phyloP scores from a whole-genome alignment of 2,113 vertebrate species.

The Pseudonaja textilis region DNA sequence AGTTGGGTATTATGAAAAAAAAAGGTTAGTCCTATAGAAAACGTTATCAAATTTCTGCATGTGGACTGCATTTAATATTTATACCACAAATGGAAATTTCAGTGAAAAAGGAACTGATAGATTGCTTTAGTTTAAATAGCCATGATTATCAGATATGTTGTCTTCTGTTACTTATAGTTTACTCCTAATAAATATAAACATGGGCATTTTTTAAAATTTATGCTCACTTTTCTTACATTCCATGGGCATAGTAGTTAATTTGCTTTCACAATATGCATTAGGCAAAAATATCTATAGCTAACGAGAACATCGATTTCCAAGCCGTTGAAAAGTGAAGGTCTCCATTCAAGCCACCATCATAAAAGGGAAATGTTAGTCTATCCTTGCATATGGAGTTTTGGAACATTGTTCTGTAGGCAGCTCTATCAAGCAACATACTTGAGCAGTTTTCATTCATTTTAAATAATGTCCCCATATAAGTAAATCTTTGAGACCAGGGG shows the following conservation, averaged over 20 bases:
- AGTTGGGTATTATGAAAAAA: background rate
- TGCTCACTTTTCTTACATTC: slow-evolving; percentile 75
- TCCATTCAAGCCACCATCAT: slow-evolving; percentile 64
- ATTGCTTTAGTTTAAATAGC: slow-evolving; percentile 39
- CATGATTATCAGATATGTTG: slow-evolving; percentile 52
- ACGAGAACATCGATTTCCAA: slow-evolving; percentile 64
- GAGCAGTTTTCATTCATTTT: background rate
- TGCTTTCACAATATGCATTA: slow-evolving; percentile 76
- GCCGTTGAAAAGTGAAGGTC: slow-evolving; percentile 54
- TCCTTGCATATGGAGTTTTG: slow-evolving; percentile 23
- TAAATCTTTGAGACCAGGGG: background rate
- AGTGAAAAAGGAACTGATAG: slow-evolving; percentile 1
- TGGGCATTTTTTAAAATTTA: slow-evolving; percentile 70
- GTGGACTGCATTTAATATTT: background rate
- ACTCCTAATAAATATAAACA: slow-evolving; percentile 66
- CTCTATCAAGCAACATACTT: background rate
- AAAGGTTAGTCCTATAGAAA: background rate
- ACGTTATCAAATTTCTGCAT: background rate
- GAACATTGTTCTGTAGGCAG: background rate
- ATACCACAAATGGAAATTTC: background rate
- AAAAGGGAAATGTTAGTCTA: slow-evolving; percentile 65
- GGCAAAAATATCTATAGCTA: slow-evolving; percentile 75
- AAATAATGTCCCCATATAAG: background rate
- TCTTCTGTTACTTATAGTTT: slow-evolving; percentile 71
- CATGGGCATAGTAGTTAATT: slow-evolving; percentile 78